These are phyloP conservation scores for Lagenorhynchus albirostris DNA, from an alignment of 2,113 vertebrate species.

Conservation along the genomic window DNA sequence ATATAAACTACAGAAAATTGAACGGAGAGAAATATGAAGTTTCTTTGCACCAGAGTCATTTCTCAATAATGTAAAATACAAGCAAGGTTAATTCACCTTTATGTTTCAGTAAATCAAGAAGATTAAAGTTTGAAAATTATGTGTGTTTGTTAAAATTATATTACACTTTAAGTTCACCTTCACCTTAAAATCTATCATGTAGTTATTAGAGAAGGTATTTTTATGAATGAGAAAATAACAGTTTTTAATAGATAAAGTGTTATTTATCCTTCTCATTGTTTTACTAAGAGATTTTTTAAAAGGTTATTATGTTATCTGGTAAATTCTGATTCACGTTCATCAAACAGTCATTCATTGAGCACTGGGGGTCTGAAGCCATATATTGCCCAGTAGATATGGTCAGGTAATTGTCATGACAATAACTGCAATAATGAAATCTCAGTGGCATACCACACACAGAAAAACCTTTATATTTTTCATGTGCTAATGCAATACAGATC, in stretches of 20 bases:
- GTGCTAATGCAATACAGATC: not conserved
- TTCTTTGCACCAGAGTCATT: not conserved
- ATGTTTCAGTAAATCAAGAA: not conserved
- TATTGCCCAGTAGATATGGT: not conserved
- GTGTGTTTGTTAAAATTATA: not conserved
- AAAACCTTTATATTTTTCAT: not conserved
- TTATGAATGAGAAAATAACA: not conserved
- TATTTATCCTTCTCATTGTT: not conserved
- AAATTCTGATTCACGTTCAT: not conserved
- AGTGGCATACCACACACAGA: not conserved
- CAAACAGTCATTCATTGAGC: not conserved
- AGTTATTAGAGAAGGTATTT: not conserved
- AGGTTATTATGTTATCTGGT: not conserved
- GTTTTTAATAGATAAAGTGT: not conserved
- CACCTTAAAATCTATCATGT: not conserved
- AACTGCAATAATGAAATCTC: not conserved
- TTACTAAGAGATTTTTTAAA: not conserved
- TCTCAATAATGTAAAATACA: not conserved
- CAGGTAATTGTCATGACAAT: not conserved
- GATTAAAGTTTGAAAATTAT: not conserved
- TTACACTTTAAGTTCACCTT: not conserved
- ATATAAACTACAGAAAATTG: not conserved
- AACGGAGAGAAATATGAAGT: not conserved
- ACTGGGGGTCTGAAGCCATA: not conserved
- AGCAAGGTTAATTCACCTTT: not conserved